Evolutionary conservation across 2,797 vertebrate genomes (phyloP).

Genomic region (Gorsachius magnificus): DNA sequence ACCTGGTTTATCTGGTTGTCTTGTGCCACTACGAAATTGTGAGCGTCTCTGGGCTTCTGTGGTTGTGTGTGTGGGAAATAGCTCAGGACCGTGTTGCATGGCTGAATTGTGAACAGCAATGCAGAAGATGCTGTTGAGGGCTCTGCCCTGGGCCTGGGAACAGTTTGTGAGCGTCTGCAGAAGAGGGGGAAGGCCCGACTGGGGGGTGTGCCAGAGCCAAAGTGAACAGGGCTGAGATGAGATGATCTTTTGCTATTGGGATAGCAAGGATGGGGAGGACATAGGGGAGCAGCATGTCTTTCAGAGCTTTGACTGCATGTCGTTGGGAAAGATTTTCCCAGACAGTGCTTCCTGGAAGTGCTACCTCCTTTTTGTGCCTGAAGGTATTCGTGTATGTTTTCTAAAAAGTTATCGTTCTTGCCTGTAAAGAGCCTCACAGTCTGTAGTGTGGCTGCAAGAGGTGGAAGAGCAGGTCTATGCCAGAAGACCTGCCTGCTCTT

Average conservation of each 20-base stretch:
- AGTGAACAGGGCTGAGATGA: not conserved
- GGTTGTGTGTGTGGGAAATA: not conserved
- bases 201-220: too few relatives aligned
- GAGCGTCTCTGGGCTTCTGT: not conserved
- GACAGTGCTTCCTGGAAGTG: not conserved
- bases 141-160: not conserved
- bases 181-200: not conserved
- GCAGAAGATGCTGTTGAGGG: not conserved
- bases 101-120: not conserved
- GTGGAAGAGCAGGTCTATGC: not conserved
- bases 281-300: not conserved
- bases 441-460: not conserved
- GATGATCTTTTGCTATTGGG: not conserved
- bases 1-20: not conserved
- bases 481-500: not conserved
- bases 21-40: not conserved
- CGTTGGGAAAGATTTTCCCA: not conserved
- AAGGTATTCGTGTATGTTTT: not conserved
- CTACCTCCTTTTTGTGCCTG: not conserved
- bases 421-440: not conserved
- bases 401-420: not conserved
- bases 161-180: not conserved
- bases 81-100: fast-evolving
- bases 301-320: not conserved
- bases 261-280: not conserved